Base-by-base conservation (phyloP, 2,888 invertebrate genomes). In the Lumbricus terrestris region DNA sequence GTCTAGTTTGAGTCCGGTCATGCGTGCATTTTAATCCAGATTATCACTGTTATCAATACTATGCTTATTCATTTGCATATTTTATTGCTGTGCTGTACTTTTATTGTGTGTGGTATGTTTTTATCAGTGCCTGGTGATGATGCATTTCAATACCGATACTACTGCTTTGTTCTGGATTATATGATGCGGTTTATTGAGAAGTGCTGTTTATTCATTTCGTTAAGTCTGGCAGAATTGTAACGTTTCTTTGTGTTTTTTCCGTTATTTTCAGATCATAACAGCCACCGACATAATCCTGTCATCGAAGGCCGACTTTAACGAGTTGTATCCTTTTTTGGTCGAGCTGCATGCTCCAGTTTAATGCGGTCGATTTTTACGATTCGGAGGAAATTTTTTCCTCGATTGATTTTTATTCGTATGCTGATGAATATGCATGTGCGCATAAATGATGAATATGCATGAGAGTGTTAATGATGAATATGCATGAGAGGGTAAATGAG, bases 211-310 rank as follows among this genome's bases (percentile, higher is more conserved):
- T 6, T 1, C 13, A 20, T 47, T 20, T 23, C 4, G 47, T 47
- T 47, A 23, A n/a, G n/a, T n/a, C 3, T 23, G 20, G 47, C 47
- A 47, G 23, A 33, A 88, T 40, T 37, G 33, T 40, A 88, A 37
- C n/a, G 34, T 20, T 23, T 40, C 34, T 6, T 34, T 15, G 18
- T 37, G 29, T 54, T 20, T 40, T 35, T 35, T 82, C n/a, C 90
- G 29, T 54, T 20, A 82, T 35, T 35, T 82, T 37, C 90, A 90
- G 90, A 88, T 90, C n/a, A 85, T 90, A 37, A 38, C 42, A 54
- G 89, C 90, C 20, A 69, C 89, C 42, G 90, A 90, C 82, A 90
- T 90, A 83, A 88, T 90, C 37, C 89, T 90, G 34, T 85, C 85
- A 34, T 89, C 90, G 34, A 90, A 89, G 82, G 88, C 89, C 35